Base-by-base conservation (phyloP, 2,888 invertebrate species). In the Cheilosia vulpina region DNA sequence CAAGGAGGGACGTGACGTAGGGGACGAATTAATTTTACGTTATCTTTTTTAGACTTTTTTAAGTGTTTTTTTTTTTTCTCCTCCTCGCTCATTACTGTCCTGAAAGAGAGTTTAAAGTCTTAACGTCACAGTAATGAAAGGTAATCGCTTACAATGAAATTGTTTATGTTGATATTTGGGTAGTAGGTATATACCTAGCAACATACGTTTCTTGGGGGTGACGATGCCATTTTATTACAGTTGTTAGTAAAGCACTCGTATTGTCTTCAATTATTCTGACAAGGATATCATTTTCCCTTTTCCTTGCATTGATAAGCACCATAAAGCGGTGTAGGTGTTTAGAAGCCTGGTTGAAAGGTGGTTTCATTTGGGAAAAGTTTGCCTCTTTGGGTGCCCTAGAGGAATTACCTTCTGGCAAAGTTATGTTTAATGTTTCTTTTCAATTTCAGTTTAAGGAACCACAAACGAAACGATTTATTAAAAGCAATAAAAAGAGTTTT, bases 81-180 rank as follows among this genome's bases (percentile, higher is more conserved):
- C 58, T 60, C 3, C 11, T 6, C 7, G 6, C 17, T 17, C 9
- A n/a, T 47, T 71, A 80, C 50, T 71, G 69, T 43, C 57, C 60
- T 43, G 34, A 43, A 17, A 19, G 62, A 71, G 57, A 71, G 53
- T 78, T 82, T 71, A 72, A 65, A 72, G 66, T 66, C 60, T 77
- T 78, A 78, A 72, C 62, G 65, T 77, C 45, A 75, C 80, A 65
- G 80, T 71, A 75, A 84, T 80, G 84, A 84, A 84, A 84, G 53
- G 69, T 84, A 75, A 84, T 80, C 69, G 65, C 43, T 75, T 79
- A 27, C 69, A 80, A 66, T 80, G 80, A 62, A 84, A 75, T 80
- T 71, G 73, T 68, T 66, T 77, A 77, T 47, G 71, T 52, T 27
- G 45, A 21, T 53, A 13, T 15, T 58, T 21, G 47, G 38, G 50